Conservation (phyloP, 2,888 invertebrate genomes). For the Drosophila subquinaria region DNA sequence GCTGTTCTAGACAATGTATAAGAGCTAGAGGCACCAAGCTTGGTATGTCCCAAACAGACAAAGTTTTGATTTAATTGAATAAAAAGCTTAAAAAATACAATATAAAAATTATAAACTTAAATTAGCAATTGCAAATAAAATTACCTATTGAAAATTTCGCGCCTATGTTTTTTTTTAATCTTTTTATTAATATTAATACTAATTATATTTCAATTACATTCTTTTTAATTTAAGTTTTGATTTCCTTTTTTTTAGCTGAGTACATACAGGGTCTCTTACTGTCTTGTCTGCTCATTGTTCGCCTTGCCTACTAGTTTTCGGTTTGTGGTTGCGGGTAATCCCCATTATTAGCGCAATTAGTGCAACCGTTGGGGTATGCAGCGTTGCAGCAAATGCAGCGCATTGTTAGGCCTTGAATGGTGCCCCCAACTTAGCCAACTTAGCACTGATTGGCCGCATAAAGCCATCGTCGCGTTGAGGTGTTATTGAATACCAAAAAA, state of each 20-base stretch:
- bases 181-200: too few relatives aligned
- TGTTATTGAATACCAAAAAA: constrained; percentile 45
- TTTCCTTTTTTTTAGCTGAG: not conserved
- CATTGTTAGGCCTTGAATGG: constrained; percentile 65
- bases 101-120: too few relatives aligned
- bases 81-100: too few relatives aligned
- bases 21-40: too few relatives aligned
- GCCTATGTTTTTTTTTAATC: too few relatives aligned
- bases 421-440: constrained; percentile 39
- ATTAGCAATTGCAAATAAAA: too few relatives aligned
- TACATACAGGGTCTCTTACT: not conserved
- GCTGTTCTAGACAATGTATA: too few relatives aligned
- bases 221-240: not conserved
- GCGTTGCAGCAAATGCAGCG: constrained; percentile 12
- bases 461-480: constrained; percentile 27
- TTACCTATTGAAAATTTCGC: too few relatives aligned
- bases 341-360: constrained; percentile 81
- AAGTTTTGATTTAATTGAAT: too few relatives aligned
- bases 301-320: constrained; percentile 2
- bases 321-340: constrained; percentile 63
- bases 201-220: not conserved
- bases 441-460: constrained; percentile 74
- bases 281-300: not conserved
- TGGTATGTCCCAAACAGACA: too few relatives aligned
- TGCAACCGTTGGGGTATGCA: constrained; percentile 47